Conservation (phyloP, 2,113 vertebrate genomes). For the Noctilio leporinus region DNA sequence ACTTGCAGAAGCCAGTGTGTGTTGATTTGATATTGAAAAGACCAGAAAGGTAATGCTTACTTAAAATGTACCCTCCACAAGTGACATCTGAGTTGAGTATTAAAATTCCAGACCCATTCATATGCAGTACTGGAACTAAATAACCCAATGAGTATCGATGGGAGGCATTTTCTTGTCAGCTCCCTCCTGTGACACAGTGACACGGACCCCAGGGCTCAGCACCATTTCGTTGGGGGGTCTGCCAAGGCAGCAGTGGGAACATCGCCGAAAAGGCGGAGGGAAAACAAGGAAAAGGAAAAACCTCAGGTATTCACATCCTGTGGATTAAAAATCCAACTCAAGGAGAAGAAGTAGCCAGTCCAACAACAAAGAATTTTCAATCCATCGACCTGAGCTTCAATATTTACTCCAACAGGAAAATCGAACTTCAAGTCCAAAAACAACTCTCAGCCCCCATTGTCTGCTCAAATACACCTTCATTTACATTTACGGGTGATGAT, state of each 20-base stretch:
- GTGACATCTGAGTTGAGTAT: conserved; percentile 59
- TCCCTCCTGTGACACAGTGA: conserved; percentile 19
- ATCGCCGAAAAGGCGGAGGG: conserved; percentile 42
- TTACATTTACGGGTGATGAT: conserved; percentile 53
- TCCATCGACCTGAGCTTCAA: conserved; percentile 35
- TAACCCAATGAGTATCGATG: conserved; percentile 51
- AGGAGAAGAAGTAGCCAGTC: conserved; percentile 18
- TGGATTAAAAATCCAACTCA: conserved; percentile 53
- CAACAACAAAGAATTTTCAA: conserved; percentile 35
- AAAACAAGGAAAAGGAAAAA: neutral
- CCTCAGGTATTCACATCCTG: neutral
- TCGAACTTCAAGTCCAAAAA: conserved; percentile 35
- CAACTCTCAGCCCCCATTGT: conserved; percentile 31
- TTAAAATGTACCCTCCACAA: conserved; percentile 40
- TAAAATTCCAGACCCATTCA: conserved; percentile 31
- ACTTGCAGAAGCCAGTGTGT: neutral
- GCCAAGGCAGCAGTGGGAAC: neutral
- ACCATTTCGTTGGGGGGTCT: conserved; percentile 26
- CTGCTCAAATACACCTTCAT: conserved; percentile 25
- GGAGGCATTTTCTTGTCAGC: conserved; percentile 39
- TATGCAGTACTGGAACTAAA: conserved; percentile 56
- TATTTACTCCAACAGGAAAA: conserved; percentile 63
- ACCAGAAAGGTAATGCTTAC: conserved; percentile 11
- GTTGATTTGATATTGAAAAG: conserved; percentile 44
- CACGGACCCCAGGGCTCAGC: neutral